Conservation (phyloP, 2,797 vertebrate genomes). For the Natrix natrix region DNA sequence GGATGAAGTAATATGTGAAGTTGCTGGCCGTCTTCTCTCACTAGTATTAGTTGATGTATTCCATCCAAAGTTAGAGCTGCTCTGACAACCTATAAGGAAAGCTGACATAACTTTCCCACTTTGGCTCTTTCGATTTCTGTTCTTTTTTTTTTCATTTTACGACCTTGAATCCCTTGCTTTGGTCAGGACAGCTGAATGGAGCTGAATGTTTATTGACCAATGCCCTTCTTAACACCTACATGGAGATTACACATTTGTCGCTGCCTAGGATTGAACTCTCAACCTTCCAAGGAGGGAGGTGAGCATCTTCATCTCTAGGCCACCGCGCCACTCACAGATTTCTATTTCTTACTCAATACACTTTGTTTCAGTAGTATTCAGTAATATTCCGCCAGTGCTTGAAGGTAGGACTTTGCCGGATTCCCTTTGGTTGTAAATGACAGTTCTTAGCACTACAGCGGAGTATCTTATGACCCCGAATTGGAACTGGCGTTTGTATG, state of each 20-base stretch:
- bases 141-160: too few species aligned
- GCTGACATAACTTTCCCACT: neutral
- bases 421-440: neutral
- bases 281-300: neutral
- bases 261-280: neutral
- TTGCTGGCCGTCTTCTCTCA: neutral
- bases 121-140: neutral
- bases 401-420: neutral
- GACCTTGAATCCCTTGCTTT: neutral
- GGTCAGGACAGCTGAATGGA: neutral
- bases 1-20: neutral
- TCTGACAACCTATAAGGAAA: neutral
- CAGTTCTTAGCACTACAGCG: neutral
- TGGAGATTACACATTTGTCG: neutral
- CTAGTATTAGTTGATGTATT: neutral
- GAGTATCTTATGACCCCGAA: neutral
- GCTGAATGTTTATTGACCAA: neutral
- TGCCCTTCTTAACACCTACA: neutral
- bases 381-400: neutral
- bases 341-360: too few species aligned
- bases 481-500: neutral
- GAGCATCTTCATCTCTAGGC: neutral
- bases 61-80: neutral
- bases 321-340: neutral
- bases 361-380: neutral